Conservation (phyloP, 2,113 vertebrate species). For the Campylomormyrus numenius region DNA sequence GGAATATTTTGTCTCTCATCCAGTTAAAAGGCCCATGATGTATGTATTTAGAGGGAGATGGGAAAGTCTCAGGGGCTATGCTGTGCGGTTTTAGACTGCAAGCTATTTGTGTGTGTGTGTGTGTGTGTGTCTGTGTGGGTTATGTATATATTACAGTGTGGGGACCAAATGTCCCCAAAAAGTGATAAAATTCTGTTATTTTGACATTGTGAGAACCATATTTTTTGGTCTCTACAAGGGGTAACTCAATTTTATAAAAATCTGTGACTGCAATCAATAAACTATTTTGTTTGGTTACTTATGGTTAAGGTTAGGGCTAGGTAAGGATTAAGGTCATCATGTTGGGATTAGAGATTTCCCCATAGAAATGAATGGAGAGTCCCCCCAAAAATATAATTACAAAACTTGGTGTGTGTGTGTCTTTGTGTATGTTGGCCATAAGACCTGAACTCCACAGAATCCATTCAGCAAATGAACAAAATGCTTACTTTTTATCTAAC, state of each 20-base stretch:
- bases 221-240: neutral
- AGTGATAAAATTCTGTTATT: neutral
- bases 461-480: neutral
- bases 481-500: neutral
- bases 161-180: neutral
- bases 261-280: neutral
- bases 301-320: neutral
- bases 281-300: neutral
- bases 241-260: neutral
- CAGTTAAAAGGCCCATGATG: neutral
- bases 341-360: neutral
- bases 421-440: neutral
- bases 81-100: neutral
- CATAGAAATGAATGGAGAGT: neutral
- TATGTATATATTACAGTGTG: neutral
- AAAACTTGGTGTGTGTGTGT: constrained; percentile 21
- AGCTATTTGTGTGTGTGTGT: neutral
- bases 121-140: neutral
- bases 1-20: neutral
- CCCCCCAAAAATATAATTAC: neutral
- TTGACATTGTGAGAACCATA: neutral
- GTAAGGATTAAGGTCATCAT: neutral
- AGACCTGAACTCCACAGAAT: neutral
- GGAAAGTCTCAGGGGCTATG: neutral
- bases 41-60: neutral